These are phyloP conservation scores for Metridium senile DNA, from an alignment of 92 coral and sea anemone genomes.

Conservation along the genomic window DNA sequence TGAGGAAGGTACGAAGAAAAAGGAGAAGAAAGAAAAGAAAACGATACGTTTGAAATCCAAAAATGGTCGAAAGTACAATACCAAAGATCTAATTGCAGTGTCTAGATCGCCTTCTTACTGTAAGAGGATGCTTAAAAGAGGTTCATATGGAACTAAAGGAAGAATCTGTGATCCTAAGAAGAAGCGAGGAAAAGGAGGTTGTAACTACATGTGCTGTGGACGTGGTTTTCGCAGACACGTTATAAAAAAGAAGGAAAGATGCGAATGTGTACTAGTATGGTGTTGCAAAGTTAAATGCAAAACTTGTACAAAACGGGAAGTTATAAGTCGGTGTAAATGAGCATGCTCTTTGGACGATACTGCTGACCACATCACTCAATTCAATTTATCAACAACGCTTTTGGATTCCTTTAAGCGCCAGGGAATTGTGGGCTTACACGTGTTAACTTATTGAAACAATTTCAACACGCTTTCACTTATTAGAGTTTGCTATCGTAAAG, in stretches of 20 bases:
- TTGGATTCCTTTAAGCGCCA: conserved; percentile 2
- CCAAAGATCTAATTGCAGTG: conserved; percentile 60
- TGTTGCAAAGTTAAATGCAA: conserved; percentile 74
- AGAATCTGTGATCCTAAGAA: conserved; percentile 65
- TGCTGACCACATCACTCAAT: not conserved
- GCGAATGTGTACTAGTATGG: conserved; percentile 62
- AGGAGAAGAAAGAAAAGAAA: conserved; percentile 21
- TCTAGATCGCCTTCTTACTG: conserved; percentile 75
- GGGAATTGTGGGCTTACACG: no score
- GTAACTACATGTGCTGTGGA: conserved; percentile 87
- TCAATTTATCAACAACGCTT: not conserved
- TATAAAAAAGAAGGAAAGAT: conserved; percentile 43
- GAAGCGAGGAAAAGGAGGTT: conserved; percentile 64
- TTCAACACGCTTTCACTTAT: not conserved
- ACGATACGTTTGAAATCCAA: conserved; percentile 42
- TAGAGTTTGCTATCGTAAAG: not conserved
- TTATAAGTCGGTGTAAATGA: conserved; percentile 55
- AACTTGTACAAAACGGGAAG: conserved; percentile 38
- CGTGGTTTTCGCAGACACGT: conserved; percentile 48
- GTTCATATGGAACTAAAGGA: conserved; percentile 71
- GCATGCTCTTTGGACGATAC: not conserved
- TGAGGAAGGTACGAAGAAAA: not conserved
- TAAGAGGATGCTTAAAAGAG: conserved; percentile 19
- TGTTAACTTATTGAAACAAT: no score
- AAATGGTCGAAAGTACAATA: conserved; percentile 36